Evolutionary conservation across 2,113 vertebrate genomes (phyloP), one percentile per base, ranked within the genome.

Genomic region (Triplophysa siluroides): DNA sequence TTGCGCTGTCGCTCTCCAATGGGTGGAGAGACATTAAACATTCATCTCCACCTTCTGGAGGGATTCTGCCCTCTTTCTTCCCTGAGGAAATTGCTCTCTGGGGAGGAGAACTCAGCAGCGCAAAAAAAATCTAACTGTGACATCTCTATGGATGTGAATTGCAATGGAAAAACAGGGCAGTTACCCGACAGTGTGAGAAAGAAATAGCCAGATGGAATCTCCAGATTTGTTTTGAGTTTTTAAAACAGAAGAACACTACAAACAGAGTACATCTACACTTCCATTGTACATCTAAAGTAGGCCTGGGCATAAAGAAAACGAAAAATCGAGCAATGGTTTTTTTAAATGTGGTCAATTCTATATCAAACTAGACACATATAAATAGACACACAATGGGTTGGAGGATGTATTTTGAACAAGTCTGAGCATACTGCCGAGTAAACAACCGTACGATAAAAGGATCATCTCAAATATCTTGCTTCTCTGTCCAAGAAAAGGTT

Each of bases 11-110:
- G 76, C 71, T 67, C 75, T 70, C 76, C 2, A 80, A 84, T 83
- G 82, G 80, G 76, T 79, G 68, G 85, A 60, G 76, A 16, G 85
- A 83, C 88, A 88, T 87, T 84, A 84, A 82, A 80, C 81, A 85
- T 85, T 88, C 86, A 84, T 86, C 83, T 76, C 79, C 76, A 71
- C 62, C 73, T 83, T 87, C 81, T 65, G 79, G 83, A 81, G 75
- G 76, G 81, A 74, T 78, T 82, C 83, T 82, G 38, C 72, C 72
- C 78, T 83, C 67, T 41, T 66, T 47, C 76, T 73, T 72, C 54
- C 62, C 13, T 1, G 60, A 41, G 54, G 56, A 50, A 68, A 80
- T 64, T 33, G 10, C 24, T 62, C 23, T 38, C 75, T 65, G 26
- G 75, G 62, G 75, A 65, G 63, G 45, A 60, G 23, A 72, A n/a